Conservation (phyloP, 2,113 vertebrate genomes). For the Cottus gobio region DNA sequence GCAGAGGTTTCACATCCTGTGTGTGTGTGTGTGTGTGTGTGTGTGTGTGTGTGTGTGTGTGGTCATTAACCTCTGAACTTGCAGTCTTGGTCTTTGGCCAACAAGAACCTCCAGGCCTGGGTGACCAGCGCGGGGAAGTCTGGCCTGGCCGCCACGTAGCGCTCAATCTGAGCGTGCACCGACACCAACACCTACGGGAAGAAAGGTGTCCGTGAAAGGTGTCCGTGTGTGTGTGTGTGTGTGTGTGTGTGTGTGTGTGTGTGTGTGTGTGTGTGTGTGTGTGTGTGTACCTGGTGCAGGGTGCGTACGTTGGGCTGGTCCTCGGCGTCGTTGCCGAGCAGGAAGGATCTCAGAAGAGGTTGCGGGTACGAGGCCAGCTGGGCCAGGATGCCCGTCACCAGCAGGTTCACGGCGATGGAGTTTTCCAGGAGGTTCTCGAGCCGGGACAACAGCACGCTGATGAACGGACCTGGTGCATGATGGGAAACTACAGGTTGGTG, state of each 20-base stretch:
- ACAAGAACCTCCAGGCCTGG: constrained; percentile 91
- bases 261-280: neutral
- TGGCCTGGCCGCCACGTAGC: constrained; percentile 85
- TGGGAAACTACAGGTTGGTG: constrained; percentile 1
- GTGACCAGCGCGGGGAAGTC: constrained; percentile 88
- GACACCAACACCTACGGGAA: constrained; percentile 87
- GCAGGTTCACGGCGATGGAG: constrained; percentile 92
- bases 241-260: neutral
- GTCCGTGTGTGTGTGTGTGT: neutral
- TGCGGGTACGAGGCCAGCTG: constrained; percentile 95
- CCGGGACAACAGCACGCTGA: constrained; percentile 94
- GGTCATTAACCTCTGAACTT: constrained; percentile 74
- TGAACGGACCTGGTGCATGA: constrained; percentile 89
- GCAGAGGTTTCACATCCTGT: no score
- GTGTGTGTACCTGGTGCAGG: constrained; percentile 95
- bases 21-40: neutral
- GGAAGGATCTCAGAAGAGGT: constrained; percentile 91
- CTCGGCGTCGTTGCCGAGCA: constrained; percentile 88
- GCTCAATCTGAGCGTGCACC: constrained; percentile 92
- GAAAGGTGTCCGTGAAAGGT: neutral
- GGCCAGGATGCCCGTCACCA: constrained; percentile 93
- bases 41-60: neutral
- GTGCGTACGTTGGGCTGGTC: constrained; percentile 87
- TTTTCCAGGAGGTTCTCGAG: constrained; percentile 98
- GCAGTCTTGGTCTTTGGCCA: constrained; percentile 87